Evolutionary conservation across 2,113 vertebrate species (phyloP).

Genomic region (Reinhardtius hippoglossoides): DNA sequence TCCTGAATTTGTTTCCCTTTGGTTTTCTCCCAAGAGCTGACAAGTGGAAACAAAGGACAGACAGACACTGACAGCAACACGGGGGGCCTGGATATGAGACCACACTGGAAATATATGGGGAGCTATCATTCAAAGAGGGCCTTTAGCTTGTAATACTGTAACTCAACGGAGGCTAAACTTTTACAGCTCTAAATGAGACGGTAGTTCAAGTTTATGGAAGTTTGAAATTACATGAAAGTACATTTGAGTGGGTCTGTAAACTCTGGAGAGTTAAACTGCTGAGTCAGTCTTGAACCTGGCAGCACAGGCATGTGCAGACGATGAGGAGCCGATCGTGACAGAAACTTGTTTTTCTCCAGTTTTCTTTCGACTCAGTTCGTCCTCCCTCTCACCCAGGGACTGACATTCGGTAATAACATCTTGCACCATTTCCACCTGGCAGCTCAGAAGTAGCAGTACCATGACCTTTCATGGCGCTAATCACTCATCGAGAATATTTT

Average conservation of each 20-base stretch:
- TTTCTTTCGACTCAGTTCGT: background rate
- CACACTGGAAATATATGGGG: conserved; percentile 3
- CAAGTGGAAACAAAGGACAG: conserved; percentile 65
- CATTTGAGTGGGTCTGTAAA: background rate
- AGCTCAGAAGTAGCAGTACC: background rate
- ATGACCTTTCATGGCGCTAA: conserved; percentile 16
- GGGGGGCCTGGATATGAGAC: conserved; percentile 28
- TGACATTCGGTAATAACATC: conserved; percentile 7
- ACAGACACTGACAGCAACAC: conserved; percentile 47
- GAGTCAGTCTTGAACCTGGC: background rate
- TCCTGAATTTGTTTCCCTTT: conserved; percentile 51
- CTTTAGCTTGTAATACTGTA: conserved; percentile 29
- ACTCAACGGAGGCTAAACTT: conserved; percentile 2
- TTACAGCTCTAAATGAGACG: background rate
- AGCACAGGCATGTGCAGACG: background rate
- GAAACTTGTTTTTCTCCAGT: background rate
- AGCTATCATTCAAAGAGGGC: conserved; percentile 17
- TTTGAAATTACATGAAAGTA: background rate
- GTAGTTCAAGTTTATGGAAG: too few species aligned
- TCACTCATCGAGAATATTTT: conserved; percentile 28
- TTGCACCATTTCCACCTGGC: background rate
- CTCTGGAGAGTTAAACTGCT: background rate
- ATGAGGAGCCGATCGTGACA: background rate
- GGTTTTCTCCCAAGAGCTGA: conserved; percentile 57
- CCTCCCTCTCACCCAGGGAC: background rate